phyloP scores from a whole-genome alignment of 2,888 invertebrate genomes.

The Blastobasis adustella region DNA sequence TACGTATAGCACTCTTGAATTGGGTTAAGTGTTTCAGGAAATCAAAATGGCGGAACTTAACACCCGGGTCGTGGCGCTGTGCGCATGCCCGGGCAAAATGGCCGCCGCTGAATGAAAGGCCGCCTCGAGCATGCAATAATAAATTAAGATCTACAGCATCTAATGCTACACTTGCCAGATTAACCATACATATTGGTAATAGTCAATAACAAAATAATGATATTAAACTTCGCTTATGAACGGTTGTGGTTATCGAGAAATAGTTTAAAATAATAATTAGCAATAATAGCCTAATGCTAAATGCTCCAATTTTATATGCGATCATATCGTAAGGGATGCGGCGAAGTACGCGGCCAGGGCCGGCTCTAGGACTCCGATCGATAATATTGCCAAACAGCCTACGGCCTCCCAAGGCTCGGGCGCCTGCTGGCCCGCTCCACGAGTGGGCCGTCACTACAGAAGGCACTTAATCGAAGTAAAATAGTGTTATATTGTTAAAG shows the following conservation, averaged over 20 bases:
- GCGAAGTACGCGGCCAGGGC: constrained; percentile 28
- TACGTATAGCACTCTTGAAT: constrained; percentile 25
- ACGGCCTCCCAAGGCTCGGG: no score
- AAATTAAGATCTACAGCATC: constrained; percentile 47
- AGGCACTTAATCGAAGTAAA: constrained; percentile 53
- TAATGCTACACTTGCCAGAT: constrained; percentile 47
- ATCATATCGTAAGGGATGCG: constrained; percentile 60
- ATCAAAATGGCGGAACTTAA: constrained; percentile 57
- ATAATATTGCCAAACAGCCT: constrained; percentile 35
- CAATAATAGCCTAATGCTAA: constrained; percentile 69
- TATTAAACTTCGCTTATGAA: constrained; percentile 74
- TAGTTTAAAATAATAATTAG: constrained; percentile 69
- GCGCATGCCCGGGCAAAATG: constrained; percentile 60
- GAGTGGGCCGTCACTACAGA: constrained; percentile 9
- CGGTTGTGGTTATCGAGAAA: constrained; percentile 73
- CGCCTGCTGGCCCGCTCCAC: constrained; percentile 8
- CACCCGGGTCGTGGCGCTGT: constrained; percentile 15
- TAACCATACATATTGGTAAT: constrained; percentile 63
- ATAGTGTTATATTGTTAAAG: constrained; percentile 73
- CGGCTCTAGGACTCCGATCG: constrained; percentile 26
- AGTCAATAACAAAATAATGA: constrained; percentile 69
- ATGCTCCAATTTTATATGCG: constrained; percentile 61
- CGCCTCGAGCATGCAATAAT: constrained; percentile 51
- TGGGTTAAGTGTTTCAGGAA: constrained; percentile 66
- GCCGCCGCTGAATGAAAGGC: constrained; percentile 39